Evolutionary conservation across 2,888 invertebrate genomes (phyloP), one percentile per base, ranked within the genome.

Genomic region (Silvanus unidentatus): DNA sequence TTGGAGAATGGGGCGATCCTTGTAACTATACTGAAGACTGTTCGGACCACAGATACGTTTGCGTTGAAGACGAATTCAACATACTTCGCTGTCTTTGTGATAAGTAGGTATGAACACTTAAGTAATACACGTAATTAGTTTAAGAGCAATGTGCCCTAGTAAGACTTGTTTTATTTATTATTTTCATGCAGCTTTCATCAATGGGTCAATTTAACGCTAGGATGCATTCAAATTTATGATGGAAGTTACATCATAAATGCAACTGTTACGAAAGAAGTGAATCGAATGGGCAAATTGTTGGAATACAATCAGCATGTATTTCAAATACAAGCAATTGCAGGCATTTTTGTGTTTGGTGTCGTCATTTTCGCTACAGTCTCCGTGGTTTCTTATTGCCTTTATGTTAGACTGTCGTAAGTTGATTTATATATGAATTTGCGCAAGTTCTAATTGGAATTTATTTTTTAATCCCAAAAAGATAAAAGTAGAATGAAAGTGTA

Each of bases 21-120:
- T 44, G 44, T 11, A 44, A 44, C 34, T 15, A 40, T 40, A 40
- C 44, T 1, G 40, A 16, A 15, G 44, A 44, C 10, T 44, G 44
- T 35, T 40, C 40, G 1, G 44, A 44, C 35, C 40, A 40, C 35
- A 32, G 44, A 16, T 44, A 35, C 30, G 40, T 28, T 8, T 44
- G 44, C 34, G 14, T 5, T 15, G 27, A 11, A 11, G 44, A 44
- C 15, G 34, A 39, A 35, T 28, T 29, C 8, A 13, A 40, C 13
- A 40, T 44, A 15, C 14, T 15, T 4, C 16, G 44, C 3, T 44
- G 44, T 40, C 13, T 40, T 11, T 44, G 44, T 16, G 44, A 44
- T 28, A 35, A 14, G 44, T 44, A 44, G 4, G 10, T 43, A 32
- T 32, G n/a, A 11, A 32, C 3, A 32, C 4, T 5, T 8, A 32